A percentile compares a stretch with the other conserved stretches of the same genome.
Conservation (phyloP, 1,140 invertebrate genomes). For the Drosophila hydei region DNA sequence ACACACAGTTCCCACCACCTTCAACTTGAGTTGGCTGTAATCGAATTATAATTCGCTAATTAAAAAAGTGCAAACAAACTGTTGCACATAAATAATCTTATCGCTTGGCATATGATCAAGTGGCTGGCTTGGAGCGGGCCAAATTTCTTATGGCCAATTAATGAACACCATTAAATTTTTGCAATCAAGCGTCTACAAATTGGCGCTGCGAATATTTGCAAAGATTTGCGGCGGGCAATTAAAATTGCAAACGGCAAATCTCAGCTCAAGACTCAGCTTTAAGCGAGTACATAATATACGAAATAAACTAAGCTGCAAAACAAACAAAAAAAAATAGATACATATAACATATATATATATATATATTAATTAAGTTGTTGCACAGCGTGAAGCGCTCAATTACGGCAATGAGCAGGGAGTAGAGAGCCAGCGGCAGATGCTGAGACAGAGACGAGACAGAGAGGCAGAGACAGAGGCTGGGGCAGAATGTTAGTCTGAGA, state of each 20-base stretch:
- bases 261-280: conserved; percentile 28
- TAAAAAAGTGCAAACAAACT: conserved; percentile 19
- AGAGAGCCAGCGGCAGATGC: conserved; percentile 1
- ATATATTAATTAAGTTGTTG: conserved; percentile 81
- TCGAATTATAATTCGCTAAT: conserved; percentile 5
- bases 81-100: conserved; percentile 37
- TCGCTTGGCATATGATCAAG: conserved; percentile 39
- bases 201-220: conserved; percentile 71
- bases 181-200: conserved; percentile 79
- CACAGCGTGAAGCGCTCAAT: conserved; percentile 80
- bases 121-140: conserved; percentile 11
- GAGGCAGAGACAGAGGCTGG: neutral
- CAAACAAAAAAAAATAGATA: conserved; percentile 39
- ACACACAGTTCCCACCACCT: no score
- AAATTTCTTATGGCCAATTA: conserved; percentile 72
- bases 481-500: conserved; percentile 62
- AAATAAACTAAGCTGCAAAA: conserved; percentile 29
- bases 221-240: conserved; percentile 69
- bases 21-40: conserved; percentile 1
- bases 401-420: conserved; percentile 37
- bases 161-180: conserved; percentile 81
- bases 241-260: conserved; percentile 75
- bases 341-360: conserved; percentile 37
- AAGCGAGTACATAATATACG: conserved; percentile 63
- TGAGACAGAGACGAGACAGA: neutral